phyloP scores from a whole-genome alignment of 2,888 invertebrate genomes.

The Ormyrus nitidulus region DNA sequence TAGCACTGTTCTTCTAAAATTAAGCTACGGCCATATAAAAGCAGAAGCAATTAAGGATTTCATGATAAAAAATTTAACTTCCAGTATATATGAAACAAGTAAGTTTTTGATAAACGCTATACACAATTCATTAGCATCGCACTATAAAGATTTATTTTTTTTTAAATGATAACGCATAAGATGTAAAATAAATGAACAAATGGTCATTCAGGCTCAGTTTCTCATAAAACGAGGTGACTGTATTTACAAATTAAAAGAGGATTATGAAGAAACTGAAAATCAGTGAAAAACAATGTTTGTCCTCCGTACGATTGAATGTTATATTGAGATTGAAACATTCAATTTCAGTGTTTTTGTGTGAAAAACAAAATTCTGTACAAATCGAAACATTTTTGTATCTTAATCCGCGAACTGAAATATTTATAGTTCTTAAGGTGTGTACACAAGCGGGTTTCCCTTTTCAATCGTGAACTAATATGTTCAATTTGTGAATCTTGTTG shows the following conservation, averaged over 20 bases:
- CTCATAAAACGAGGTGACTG: constrained; percentile 30
- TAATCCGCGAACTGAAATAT: constrained; percentile 40
- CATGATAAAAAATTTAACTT: constrained; percentile 25
- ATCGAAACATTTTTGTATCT: constrained; percentile 51
- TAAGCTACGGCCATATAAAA: neutral
- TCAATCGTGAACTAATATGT: constrained; percentile 28
- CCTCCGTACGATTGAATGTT: constrained; percentile 36
- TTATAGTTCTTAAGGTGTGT: constrained; percentile 35
- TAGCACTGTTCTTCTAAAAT: constrained; percentile 16
- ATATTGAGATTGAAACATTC: constrained; percentile 29
- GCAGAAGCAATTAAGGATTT: constrained; percentile 22
- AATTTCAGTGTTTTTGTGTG: constrained; percentile 39
- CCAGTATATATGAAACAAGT: constrained; percentile 16
- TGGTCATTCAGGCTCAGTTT: constrained; percentile 50
- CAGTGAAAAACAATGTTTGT: constrained; percentile 23
- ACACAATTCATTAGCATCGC: constrained; percentile 42
- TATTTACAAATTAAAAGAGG: constrained; percentile 5
- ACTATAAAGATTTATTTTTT: constrained; percentile 38
- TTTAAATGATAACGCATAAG: constrained; percentile 20
- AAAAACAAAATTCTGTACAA: constrained; percentile 53
- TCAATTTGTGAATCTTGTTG: constrained; percentile 26
- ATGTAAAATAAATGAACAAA: constrained; percentile 29
- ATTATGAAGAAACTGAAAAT: constrained; percentile 30
- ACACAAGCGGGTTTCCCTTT: constrained; percentile 40
- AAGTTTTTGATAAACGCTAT: constrained; percentile 32